These are phyloP conservation scores for Suillia variegata DNA, from an alignment of 2,888 invertebrate genomes.

Conservation along the genomic window DNA sequence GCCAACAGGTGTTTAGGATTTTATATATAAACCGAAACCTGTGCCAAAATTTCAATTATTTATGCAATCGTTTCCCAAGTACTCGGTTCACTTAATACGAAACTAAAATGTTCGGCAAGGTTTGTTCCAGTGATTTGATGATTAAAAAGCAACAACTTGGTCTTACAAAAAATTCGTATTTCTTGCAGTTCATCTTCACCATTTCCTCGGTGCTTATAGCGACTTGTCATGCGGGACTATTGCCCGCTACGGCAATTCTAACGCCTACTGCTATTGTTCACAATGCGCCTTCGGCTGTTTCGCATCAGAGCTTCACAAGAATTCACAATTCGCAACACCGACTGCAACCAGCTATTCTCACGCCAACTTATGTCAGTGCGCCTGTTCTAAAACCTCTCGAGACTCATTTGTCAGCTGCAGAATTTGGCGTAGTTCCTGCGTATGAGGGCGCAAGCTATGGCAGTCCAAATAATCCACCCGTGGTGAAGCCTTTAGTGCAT, in stretches of 20 bases:
- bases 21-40: too few species aligned
- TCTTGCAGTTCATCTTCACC: background rate
- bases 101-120: too few species aligned
- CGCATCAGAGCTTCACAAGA: constrained; percentile 65
- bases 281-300: constrained; percentile 59
- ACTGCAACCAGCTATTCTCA: background rate
- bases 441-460: too few species aligned
- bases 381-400: background rate
- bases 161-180: too few species aligned
- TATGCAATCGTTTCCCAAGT: too few species aligned
- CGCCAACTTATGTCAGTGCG: background rate
- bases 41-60: too few species aligned
- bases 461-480: background rate
- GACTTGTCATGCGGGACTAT: constrained; percentile 1
- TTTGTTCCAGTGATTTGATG: too few species aligned
- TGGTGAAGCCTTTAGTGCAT: constrained; percentile 17
- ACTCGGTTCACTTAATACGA: too few species aligned
- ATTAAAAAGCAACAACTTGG: too few species aligned
- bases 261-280: background rate
- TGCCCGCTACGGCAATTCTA: background rate
- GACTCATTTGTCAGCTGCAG: background rate
- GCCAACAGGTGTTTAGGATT: too few species aligned
- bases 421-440: background rate
- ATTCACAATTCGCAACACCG: constrained; percentile 44
- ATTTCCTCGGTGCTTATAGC: background rate